Conservation (phyloP, 2,797 vertebrate genomes). For the Distichodus sexfasciatus region DNA sequence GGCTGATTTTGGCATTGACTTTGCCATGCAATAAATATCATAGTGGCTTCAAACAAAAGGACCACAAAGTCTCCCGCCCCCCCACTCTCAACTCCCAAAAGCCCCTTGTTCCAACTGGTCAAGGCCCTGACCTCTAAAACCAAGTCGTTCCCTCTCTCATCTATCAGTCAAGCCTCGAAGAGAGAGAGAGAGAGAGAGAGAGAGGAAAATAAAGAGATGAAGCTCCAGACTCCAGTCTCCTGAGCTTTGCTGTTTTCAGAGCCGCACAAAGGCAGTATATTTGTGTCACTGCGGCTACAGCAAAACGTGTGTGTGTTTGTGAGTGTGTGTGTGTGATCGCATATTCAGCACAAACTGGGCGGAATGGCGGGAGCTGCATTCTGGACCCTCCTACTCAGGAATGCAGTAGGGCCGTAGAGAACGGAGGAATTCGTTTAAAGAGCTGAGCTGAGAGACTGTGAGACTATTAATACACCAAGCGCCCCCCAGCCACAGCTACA, state of each 20-base stretch:
- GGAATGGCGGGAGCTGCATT: slow-evolving; percentile 65
- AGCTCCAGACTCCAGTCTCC: too few species aligned
- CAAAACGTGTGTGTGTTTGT: slow-evolving; percentile 2
- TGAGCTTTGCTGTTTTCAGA: too few species aligned
- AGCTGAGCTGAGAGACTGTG: slow-evolving; percentile 48
- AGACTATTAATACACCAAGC: slow-evolving; percentile 38
- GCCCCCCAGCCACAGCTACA: not conserved
- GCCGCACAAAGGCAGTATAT: too few species aligned
- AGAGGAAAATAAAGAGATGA: not conserved
- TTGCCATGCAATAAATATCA: too few species aligned
- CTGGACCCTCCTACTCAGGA: slow-evolving; percentile 76
- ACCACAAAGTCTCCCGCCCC: slow-evolving; percentile 10
- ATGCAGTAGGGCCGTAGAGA: slow-evolving; percentile 62
- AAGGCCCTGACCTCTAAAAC: slow-evolving; percentile 19
- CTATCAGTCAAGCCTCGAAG: slow-evolving; percentile 14
- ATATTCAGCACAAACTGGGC: slow-evolving; percentile 29
- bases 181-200: not conserved
- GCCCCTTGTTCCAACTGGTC: not conserved
- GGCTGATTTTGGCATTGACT: too few species aligned
- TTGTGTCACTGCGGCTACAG: too few species aligned
- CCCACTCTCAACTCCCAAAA: not conserved
- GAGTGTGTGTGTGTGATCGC: slow-evolving; percentile 1
- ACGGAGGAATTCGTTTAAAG: slow-evolving; percentile 46
- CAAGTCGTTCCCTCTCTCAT: slow-evolving; percentile 12
- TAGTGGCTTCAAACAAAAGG: not conserved